Evolutionary conservation across 1,140 invertebrate species (phyloP).

Genomic region (Manduca sexta): DNA sequence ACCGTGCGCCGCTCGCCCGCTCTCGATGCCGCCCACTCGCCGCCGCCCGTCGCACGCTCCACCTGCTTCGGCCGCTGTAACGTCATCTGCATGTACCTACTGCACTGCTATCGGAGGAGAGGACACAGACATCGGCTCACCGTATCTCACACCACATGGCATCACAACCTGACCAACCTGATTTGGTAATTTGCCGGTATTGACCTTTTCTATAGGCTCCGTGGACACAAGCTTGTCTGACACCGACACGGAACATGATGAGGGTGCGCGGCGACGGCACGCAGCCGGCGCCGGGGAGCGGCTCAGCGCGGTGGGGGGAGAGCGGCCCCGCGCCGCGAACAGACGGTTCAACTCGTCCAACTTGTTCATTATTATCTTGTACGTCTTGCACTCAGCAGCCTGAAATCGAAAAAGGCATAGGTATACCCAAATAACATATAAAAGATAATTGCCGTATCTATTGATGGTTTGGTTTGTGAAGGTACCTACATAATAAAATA

Average conservation of each 20-base stretch:
- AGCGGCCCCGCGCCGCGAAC: conserved; percentile 24
- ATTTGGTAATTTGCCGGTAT: not conserved
- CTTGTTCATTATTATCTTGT: conserved; percentile 61
- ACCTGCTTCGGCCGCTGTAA: not conserved
- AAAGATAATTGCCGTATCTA: not conserved
- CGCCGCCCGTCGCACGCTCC: not conserved
- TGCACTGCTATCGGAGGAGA: too few relatives aligned
- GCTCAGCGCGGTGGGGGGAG: conserved; percentile 2
- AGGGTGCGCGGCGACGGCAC: conserved; percentile 9
- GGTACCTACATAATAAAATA: too few relatives aligned
- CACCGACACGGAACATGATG: conserved; percentile 30
- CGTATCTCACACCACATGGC: too few relatives aligned
- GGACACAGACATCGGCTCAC: too few relatives aligned
- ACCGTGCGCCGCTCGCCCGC: not conserved
- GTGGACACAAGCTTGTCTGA: conserved; percentile 42
- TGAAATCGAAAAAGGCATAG: conserved; percentile 16
- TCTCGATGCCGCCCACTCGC: not conserved
- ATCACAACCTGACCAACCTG: not conserved
- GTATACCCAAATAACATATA: not conserved
- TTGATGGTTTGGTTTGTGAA: too few relatives aligned
- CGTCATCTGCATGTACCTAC: too few relatives aligned
- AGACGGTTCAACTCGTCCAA: conserved; percentile 47
- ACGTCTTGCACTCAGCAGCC: conserved; percentile 51
- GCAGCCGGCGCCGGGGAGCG: conserved; percentile 5
- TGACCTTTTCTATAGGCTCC: conserved; percentile 9